Conservation (phyloP, 2,888 invertebrate species). For the Patella caerulea region DNA sequence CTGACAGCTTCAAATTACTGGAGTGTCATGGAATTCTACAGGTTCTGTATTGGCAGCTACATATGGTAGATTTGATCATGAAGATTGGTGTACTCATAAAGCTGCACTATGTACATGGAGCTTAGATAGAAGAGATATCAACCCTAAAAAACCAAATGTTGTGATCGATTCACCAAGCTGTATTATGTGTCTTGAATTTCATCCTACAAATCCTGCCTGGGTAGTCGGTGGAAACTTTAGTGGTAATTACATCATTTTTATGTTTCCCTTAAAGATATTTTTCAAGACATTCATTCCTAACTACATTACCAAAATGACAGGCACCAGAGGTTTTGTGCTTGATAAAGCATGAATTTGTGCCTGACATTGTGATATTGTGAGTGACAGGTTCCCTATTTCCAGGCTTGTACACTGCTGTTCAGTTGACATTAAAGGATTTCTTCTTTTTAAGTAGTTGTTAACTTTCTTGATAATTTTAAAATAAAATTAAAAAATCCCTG, state of each 20-base stretch:
- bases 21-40: slow-evolving; percentile 71
- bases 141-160: slow-evolving; percentile 70
- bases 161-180: slow-evolving; percentile 71
- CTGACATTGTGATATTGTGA: too few species aligned
- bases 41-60: slow-evolving; percentile 70
- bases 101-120: slow-evolving; percentile 71
- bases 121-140: slow-evolving; percentile 66
- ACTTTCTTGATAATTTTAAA: too few species aligned
- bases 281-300: too few species aligned
- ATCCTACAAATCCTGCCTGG: slow-evolving; percentile 71
- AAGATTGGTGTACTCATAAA: slow-evolving; percentile 72
- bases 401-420: too few species aligned
- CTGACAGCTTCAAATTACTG: slow-evolving; percentile 64
- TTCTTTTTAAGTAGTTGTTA: too few species aligned
- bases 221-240: slow-evolving; percentile 72
- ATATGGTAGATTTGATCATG: slow-evolving; percentile 71
- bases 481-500: too few species aligned
- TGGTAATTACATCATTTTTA: slow-evolving; percentile 54
- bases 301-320: too few species aligned
- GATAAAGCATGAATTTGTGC: too few species aligned
- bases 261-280: too few species aligned
- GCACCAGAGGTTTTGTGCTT: too few species aligned
- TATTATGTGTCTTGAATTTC: slow-evolving; percentile 71
- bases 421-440: too few species aligned
- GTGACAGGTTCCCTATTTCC: too few species aligned